These are phyloP conservation scores for Andinoacara biseriatus DNA, from an alignment of 2,113 vertebrate species.

Conservation along the genomic window DNA sequence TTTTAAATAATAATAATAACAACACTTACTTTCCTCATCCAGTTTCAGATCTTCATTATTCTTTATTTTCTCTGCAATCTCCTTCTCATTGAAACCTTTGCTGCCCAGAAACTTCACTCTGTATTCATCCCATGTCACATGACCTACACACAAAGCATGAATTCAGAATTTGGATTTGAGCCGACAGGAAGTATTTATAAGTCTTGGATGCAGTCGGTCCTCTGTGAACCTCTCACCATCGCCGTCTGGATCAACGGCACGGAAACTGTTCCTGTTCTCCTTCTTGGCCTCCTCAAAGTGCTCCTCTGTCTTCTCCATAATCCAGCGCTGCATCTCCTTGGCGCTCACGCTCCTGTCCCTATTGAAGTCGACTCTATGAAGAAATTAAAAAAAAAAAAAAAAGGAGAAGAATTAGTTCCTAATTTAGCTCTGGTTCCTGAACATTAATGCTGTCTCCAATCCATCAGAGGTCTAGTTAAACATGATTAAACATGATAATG, in stretches of 20 bases:
- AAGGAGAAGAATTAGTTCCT: not conserved
- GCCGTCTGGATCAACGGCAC: constrained; percentile 90
- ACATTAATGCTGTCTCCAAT: not conserved
- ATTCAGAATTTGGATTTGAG: not conserved
- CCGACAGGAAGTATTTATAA: not conserved
- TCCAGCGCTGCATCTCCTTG: constrained; percentile 95
- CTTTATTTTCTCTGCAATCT: constrained; percentile 88
- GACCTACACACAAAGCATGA: constrained; percentile 74
- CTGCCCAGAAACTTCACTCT: constrained; percentile 92
- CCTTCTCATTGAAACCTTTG: constrained; percentile 92
- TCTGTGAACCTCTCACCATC: constrained; percentile 82
- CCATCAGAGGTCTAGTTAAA: not conserved
- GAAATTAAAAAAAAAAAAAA: not conserved
- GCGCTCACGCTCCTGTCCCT: constrained; percentile 87
- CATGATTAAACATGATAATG: not conserved
- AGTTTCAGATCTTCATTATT: constrained; percentile 92
- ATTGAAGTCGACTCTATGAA: constrained; percentile 88
- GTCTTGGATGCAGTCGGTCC: not conserved
- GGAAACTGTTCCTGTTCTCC: constrained; percentile 93
- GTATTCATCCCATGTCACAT: constrained; percentile 95
- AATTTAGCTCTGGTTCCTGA: not conserved
- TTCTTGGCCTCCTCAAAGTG: constrained; percentile 91
- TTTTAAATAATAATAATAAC: too few species aligned
- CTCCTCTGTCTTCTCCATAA: constrained; percentile 95
- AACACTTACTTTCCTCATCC: constrained; percentile 95